phyloP scores from a whole-genome alignment of 2,888 invertebrate genomes.

The Cataglyphis livida region DNA sequence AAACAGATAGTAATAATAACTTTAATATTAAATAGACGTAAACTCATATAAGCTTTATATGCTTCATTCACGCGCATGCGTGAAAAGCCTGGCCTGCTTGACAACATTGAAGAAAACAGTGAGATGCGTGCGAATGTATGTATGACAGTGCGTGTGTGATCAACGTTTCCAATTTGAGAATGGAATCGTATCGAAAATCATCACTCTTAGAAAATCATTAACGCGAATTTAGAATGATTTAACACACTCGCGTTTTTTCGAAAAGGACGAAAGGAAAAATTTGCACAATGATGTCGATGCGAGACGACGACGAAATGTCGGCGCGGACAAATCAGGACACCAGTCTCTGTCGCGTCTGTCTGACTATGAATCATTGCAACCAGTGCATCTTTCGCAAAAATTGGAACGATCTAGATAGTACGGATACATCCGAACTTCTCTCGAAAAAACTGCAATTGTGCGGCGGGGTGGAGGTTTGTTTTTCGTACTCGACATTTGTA shows the following conservation, averaged over 20 bases:
- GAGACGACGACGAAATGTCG: conserved; percentile 51
- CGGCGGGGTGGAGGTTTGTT: conserved; percentile 79
- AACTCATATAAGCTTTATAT: too few species aligned
- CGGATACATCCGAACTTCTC: conserved; percentile 56
- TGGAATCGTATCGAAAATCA: conserved; percentile 33
- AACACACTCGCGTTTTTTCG: neutral
- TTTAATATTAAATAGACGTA: too few species aligned
- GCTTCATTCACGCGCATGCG: too few species aligned
- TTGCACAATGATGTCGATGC: conserved; percentile 49
- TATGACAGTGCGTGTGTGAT: neutral
- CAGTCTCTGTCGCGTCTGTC: conserved; percentile 78
- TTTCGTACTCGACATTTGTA: neutral
- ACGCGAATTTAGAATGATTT: neutral
- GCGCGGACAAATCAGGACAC: conserved; percentile 40
- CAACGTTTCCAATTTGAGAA: conserved; percentile 17
- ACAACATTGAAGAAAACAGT: neutral
- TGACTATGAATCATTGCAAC: conserved; percentile 72
- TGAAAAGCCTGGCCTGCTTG: neutral
- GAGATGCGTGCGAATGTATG: neutral
- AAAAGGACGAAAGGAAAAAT: neutral
- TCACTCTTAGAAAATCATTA: conserved; percentile 7
- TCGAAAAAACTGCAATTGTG: conserved; percentile 75
- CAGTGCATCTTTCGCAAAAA: conserved; percentile 73
- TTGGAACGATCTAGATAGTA: conserved; percentile 52
- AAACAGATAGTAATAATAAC: too few species aligned